These are phyloP conservation scores for Eutolmus rufibarbis DNA, from an alignment of 2,888 invertebrate genomes.

Conservation along the genomic window DNA sequence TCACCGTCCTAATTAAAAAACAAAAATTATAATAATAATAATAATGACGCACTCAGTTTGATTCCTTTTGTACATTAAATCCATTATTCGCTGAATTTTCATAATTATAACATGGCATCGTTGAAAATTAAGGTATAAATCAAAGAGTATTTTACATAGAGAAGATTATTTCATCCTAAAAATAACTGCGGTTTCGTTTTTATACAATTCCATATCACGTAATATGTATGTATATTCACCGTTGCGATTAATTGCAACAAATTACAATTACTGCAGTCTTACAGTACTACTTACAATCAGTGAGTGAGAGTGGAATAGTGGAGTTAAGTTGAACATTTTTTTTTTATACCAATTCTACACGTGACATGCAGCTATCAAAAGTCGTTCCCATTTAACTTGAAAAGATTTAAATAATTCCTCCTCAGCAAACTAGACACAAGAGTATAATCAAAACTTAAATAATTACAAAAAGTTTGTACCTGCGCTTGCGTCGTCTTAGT, in stretches of 20 bases:
- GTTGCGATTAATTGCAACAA: too few relatives aligned
- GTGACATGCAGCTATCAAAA: too few relatives aligned
- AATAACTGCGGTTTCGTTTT: background rate
- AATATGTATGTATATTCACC: background rate
- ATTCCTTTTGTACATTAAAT: background rate
- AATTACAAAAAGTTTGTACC: background rate
- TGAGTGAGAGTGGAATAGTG: too few relatives aligned
- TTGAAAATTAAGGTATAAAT: background rate
- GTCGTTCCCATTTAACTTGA: too few relatives aligned
- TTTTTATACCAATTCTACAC: too few relatives aligned
- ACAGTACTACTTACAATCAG: too few relatives aligned
- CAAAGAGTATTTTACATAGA: background rate
- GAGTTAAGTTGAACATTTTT: too few relatives aligned
- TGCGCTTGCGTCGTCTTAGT: too few relatives aligned
- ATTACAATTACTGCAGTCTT: too few relatives aligned
- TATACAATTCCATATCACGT: background rate
- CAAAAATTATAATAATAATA: background rate
- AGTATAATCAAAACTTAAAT: too few relatives aligned
- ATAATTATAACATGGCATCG: background rate
- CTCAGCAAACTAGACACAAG: too few relatives aligned
- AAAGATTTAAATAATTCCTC: too few relatives aligned
- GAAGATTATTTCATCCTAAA: background rate
- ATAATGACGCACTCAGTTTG: background rate
- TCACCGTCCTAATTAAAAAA: background rate
- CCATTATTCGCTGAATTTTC: background rate